Evolutionary conservation across 2,113 vertebrate species (phyloP).

Genomic region (Ivindomyrus marchei): DNA sequence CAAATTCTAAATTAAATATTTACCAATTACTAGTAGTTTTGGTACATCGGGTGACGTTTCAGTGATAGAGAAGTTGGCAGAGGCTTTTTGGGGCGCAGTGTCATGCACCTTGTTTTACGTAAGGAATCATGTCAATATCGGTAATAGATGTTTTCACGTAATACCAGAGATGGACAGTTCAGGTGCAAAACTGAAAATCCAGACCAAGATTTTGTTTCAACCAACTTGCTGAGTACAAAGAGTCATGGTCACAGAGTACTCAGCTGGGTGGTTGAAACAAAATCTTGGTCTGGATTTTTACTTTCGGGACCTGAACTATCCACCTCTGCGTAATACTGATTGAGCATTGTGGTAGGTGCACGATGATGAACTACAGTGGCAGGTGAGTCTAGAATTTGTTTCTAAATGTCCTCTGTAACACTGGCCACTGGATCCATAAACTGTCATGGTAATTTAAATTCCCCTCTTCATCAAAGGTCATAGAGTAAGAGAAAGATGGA

Average conservation of each 20-base stretch:
- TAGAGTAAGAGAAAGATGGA: background rate
- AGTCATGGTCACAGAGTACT: background rate
- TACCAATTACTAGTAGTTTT: background rate
- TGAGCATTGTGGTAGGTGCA: background rate
- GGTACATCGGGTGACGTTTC: background rate
- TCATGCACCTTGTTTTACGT: background rate
- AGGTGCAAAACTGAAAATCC: background rate
- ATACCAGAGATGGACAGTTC: background rate
- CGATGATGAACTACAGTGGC: background rate
- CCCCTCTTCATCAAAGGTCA: background rate
- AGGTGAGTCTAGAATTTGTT: background rate
- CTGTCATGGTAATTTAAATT: background rate
- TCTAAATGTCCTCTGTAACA: background rate
- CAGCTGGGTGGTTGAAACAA: background rate
- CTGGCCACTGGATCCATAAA: background rate
- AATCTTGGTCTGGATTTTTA: background rate
- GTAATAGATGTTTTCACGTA: background rate
- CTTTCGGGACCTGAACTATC: background rate
- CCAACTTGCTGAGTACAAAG: background rate
- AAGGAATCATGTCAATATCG: background rate
- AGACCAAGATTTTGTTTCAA: background rate
- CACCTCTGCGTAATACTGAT: background rate
- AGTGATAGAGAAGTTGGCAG: background rate
- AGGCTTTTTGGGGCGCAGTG: background rate
- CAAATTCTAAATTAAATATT: background rate